These are phyloP conservation scores for Caenorhabditis wallacei DNA, from an alignment of 2,888 invertebrate genomes.

Conservation along the genomic window DNA sequence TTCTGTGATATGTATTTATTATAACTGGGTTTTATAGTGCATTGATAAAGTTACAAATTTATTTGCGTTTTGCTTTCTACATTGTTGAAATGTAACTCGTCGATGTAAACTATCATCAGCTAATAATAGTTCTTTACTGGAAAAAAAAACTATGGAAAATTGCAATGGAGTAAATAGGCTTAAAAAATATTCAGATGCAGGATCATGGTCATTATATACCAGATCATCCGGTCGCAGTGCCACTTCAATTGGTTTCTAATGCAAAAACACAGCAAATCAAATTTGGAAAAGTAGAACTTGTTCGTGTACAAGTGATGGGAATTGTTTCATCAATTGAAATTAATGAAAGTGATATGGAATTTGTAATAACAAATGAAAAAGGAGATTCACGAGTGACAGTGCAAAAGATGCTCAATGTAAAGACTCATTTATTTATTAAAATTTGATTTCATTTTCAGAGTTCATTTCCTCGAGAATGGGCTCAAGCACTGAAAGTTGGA, in stretches of 20 bases:
- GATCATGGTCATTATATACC: constrained; percentile 1
- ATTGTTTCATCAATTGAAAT: neutral
- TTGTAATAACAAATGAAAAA: constrained; percentile 1
- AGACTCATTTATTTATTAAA: too few species aligned
- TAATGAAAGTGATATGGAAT: constrained; percentile 5
- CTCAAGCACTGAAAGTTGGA: neutral
- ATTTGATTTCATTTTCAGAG: constrained; percentile 16
- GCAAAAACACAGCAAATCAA: constrained; percentile 8
- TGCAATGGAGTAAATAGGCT: too few species aligned
- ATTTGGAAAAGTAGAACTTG: constrained; percentile 18
- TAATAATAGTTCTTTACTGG: neutral
- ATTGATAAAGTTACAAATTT: neutral
- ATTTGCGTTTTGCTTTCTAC: too few species aligned
- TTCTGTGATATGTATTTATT: constrained; percentile 14
- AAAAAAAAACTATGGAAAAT: constrained; percentile 4
- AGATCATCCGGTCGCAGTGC: constrained; percentile 41
- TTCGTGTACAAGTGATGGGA: constrained; percentile 31
- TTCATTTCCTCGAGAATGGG: constrained; percentile 16
- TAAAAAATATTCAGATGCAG: too few species aligned
- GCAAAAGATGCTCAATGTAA: neutral
- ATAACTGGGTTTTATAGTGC: constrained; percentile 14
- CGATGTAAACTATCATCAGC: too few species aligned
- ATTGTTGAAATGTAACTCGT: neutral
- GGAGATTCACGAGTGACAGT: neutral
- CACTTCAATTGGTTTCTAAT: neutral